Evolutionary conservation across 2,888 invertebrate species (phyloP), one percentile per base, ranked within the genome.

Genomic region (Platerodrilus igneus): DNA sequence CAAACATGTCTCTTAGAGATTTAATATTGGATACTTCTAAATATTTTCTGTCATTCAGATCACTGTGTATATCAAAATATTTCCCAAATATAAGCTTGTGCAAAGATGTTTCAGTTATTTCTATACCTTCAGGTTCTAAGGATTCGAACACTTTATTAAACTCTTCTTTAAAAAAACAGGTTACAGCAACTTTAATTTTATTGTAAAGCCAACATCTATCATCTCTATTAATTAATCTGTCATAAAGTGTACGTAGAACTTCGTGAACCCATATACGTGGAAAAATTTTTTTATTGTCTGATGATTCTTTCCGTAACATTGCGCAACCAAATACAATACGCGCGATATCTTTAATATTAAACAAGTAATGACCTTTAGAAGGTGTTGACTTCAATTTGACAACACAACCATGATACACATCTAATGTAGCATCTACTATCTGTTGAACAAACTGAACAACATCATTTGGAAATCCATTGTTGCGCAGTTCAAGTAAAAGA

Each of bases 261-360:
- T 91, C 91, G 63, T 91, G 90, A 1, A 83, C 79, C 90, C 90
- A 91, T 18, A 91, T 69, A 60, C 81, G 76, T 0, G 75, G 67
- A 56, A 90, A 86, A 1, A 81, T 77, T 52, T 77, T 78, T 60
- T 81, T 86, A 43, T 73, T 76, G 25, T 64, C 65, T 1, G 81
- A 83, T 1, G 88, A 86, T 56, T 91, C 89, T 66, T 87, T 92
- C 43, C 78, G 77, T 39, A 94, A 73, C 58, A 94, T 72, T 3
- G 88, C 79, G 63, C 89, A 87, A 0, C 93, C 93, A 41, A 83
- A 82, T 43, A 92, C 79, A n/a, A 89, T 84, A 48, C 87, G 72
- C 0, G 85, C 79, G 65, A 90, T 81, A 62, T 91, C 90, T 57
- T 89, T 73, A 48, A 91, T 68, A 67, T 89, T 90, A 63, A 91